Conservation (phyloP, 2,888 invertebrate species). For the Gonocerus acuteangulatus region DNA sequence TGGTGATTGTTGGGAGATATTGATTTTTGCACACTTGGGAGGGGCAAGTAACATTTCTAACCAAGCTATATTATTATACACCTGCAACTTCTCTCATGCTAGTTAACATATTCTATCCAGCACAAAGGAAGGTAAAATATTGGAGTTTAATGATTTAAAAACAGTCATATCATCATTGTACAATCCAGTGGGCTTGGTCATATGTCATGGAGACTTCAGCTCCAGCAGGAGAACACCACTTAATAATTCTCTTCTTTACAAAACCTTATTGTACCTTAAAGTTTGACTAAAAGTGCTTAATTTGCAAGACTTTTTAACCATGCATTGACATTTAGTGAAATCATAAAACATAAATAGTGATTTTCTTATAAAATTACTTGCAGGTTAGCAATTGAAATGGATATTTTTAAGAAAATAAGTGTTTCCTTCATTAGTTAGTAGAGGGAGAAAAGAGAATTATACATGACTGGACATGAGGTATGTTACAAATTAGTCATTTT, state of each 20-base stretch:
- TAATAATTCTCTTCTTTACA: no score
- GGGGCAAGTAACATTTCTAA: conserved; percentile 30
- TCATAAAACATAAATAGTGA: background rate
- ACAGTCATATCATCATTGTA: background rate
- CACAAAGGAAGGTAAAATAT: conserved; percentile 11
- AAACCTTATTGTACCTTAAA: no score
- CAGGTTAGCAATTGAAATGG: conserved; percentile 16
- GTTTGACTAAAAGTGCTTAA: no score
- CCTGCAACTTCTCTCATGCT: conserved; percentile 2
- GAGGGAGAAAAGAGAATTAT: conserved; percentile 24
- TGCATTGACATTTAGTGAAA: background rate
- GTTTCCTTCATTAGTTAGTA: conserved; percentile 6
- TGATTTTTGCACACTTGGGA: conserved; percentile 33
- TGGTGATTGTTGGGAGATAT: conserved; percentile 28
- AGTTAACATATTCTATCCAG: background rate
- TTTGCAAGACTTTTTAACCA: background rate
- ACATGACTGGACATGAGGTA: conserved; percentile 33
- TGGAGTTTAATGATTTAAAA: background rate
- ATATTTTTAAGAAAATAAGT: background rate
- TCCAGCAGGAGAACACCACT: background rate
- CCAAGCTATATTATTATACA: conserved; percentile 24
- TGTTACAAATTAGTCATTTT: conserved; percentile 2
- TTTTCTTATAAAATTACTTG: background rate
- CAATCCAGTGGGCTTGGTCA: no score
- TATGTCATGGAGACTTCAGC: background rate